These are phyloP conservation scores for Gasterosteus aculeatus DNA, from an alignment of 2,113 vertebrate genomes.

Conservation along the genomic window DNA sequence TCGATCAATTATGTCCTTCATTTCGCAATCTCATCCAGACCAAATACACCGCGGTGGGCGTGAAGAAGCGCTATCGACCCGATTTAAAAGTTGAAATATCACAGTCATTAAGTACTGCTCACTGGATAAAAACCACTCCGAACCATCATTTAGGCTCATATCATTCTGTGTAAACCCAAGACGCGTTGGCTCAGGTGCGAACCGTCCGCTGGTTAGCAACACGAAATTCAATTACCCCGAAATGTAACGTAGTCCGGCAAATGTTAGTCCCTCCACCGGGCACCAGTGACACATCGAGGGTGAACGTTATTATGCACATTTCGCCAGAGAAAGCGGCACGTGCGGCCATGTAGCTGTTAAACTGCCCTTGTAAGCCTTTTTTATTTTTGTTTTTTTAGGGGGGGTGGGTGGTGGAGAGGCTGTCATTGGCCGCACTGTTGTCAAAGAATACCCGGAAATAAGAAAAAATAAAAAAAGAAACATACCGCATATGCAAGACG, in stretches of 20 bases:
- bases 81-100: constrained; percentile 19
- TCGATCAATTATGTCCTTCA: not conserved
- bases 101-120: not conserved
- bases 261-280: not conserved
- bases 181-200: not conserved
- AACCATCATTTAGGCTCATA: not conserved
- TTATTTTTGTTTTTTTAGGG: not conserved
- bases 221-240: constrained; percentile 12
- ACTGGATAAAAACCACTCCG: not conserved
- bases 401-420: constrained; percentile 27
- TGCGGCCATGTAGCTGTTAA: not conserved
- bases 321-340: not conserved
- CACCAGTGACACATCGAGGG: constrained; percentile 19
- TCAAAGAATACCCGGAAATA: constrained; percentile 5
- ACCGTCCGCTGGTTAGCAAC: not conserved
- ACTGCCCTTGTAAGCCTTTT: constrained; percentile 18
- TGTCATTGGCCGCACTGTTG: constrained; percentile 44
- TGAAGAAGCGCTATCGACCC: not conserved
- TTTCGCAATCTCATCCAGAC: not conserved
- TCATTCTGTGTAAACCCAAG: constrained; percentile 2
- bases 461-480: constrained; percentile 29
- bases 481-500: constrained; percentile 68
- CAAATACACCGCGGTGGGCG: not conserved
- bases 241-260: constrained; percentile 29
- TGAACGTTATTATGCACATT: constrained; percentile 14